Evolutionary conservation across 2,797 vertebrate genomes (phyloP), one percentile per base, ranked within the genome.

Genomic region (Hirundo rustica): DNA sequence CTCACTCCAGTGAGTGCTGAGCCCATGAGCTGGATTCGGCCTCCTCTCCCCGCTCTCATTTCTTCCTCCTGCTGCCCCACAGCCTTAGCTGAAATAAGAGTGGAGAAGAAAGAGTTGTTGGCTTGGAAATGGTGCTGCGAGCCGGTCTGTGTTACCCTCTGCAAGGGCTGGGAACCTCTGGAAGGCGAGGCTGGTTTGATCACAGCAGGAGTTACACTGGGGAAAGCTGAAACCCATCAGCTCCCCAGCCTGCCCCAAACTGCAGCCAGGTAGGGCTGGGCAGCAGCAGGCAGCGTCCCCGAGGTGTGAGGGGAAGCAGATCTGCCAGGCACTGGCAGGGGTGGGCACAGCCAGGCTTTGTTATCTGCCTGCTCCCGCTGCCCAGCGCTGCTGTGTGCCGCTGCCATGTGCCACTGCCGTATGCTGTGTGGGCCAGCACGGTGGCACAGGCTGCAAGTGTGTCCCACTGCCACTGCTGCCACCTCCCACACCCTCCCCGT

Each of bases 251-350:
- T 48, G 32, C 29, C 53, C 62, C 5, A 7, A 10, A 23, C 20
- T 6, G 0, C 51, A 30, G 57, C 17, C 12, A 14, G 34, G 42
- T 4, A 7, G 1, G 13, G 36, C 67, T 42, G 79, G 50, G 65
- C 66, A 55, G 81, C 71, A 40, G 75, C 53, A 11, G 61, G 54
- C 58, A 66, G 73, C 8, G 0, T 17, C 42, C 50, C 81, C 0
- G 0, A 47, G 40, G 34, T 2, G 6, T 3, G 27, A 53, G 3
- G 34, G 64, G 47, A n/a, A 51, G 47, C 0, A 0, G 71, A 32
- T 72, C n/a, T 0, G 0, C 36, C 32, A 2, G 66, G 68, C 44
- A 0, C 26, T 3, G 58, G 53, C 82, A 47, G 45, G 45, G 45
- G 5, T 48, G 47, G 23, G 47, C 47, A 21, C 21, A 47, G 45